Evolutionary conservation across 2,797 vertebrate genomes (phyloP), one percentile per base, ranked within the genome.

Genomic region (Tauraco hartlaubi): DNA sequence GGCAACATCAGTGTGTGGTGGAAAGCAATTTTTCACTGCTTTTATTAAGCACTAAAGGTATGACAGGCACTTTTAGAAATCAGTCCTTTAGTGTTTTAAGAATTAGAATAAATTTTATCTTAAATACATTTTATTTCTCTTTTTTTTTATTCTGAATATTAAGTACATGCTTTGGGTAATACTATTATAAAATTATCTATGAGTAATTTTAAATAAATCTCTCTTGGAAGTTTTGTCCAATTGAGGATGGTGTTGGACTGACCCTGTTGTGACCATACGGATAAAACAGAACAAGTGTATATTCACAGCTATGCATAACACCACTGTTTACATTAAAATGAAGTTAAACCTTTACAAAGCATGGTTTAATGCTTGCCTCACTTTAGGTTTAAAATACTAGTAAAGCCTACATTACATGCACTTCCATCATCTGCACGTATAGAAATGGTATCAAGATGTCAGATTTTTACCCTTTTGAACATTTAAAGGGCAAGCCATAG

Each of bases 131-230:
- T 84, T 59, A 39, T 61, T 71, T 4, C 4, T 55, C 9, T 21
- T 91, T 85, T 92, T 58, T 23, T 43, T 89, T 35, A 39, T 73
- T 93, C 37, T 82, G 29, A 69, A 55, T 43, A 69, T 82, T 59
- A 83, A 77, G 12, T 29, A 5, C 6, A 64, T 7, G n/a, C 1
- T 25, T 64, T 39, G 6, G 3, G 7, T 33, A 61, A 31, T 5
- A 59, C 1, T 26, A 43, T 12, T 35, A 3, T 43, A 61, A 84
- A 88, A 72, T 68, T 54, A 15, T 41, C 61, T 54, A 22, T 59
- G 9, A 46, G 39, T 51, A 69, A 49, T 4, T 72, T 12, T 58
- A 23, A 78, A 56, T 49, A 90, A 68, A 39, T 6, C 5, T 28
- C n/a, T 41, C 54, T 22, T 55, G 35, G 44, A 86, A 62, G 12